Percentiles rank a stretch among this genome's conserved stretches.
Conservation (phyloP, 2,113 vertebrate genomes). For the Terrapene triunguis region DNA sequence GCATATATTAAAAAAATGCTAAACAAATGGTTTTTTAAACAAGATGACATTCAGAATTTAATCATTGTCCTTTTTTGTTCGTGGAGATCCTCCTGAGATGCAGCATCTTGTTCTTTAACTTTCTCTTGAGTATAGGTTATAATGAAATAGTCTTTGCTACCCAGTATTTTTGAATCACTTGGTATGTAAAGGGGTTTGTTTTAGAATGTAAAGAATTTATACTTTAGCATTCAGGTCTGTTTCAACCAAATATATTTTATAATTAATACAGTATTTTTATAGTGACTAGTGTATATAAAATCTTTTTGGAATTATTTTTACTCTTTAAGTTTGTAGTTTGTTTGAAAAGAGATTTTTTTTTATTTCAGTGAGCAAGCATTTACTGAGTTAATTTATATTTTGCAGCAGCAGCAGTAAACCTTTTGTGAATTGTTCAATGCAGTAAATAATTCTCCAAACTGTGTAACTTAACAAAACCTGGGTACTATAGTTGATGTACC, state of each 20-base stretch:
- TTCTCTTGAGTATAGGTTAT: neutral
- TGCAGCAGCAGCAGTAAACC: neutral
- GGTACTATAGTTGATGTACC: neutral
- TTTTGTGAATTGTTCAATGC: neutral
- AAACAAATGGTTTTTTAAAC: neutral
- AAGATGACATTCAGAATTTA: neutral
- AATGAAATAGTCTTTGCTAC: neutral
- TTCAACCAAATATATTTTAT: neutral
- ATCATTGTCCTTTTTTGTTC: neutral
- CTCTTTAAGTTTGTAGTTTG: neutral
- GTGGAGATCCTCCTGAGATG: neutral
- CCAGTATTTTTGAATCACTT: neutral
- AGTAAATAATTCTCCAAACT: rapidly evolving
- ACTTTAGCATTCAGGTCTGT: neutral
- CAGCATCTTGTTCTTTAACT: neutral
- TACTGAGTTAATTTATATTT: neutral
- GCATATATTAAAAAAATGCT: neutral
- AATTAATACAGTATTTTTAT: neutral
- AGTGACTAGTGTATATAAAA: neutral
- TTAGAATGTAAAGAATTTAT: neutral
- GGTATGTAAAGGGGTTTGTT: neutral
- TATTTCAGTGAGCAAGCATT: neutral
- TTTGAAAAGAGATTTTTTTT: neutral
- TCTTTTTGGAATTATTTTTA: neutral
- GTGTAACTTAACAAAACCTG: neutral